Conservation (phyloP, 2,113 vertebrate species). For the Psittacula cyanocephala region DNA sequence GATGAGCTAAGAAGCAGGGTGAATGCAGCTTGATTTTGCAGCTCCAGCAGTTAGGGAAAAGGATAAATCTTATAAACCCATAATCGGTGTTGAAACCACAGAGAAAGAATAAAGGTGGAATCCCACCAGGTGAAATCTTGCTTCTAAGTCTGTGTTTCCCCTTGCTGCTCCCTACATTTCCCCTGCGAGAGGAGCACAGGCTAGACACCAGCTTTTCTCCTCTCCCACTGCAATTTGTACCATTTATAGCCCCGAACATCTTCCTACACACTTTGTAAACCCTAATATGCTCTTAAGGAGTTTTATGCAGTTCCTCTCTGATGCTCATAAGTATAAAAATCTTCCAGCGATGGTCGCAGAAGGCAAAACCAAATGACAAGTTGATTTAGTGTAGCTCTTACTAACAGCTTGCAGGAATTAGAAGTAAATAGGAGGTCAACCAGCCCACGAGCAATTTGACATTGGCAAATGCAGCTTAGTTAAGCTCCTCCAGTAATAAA, state of each 20-base stretch:
- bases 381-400: constrained; percentile 69
- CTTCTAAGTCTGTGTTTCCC: background rate
- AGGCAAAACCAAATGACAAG: constrained; percentile 62
- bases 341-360: background rate
- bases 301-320: constrained; percentile 20
- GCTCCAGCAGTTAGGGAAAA: constrained; percentile 3
- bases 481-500: constrained; percentile 63
- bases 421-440: constrained; percentile 73
- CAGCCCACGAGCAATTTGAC: constrained; percentile 61
- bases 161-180: background rate
- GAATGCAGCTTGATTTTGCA: constrained; percentile 66
- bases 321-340: constrained; percentile 51
- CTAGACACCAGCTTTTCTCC: background rate
- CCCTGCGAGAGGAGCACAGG: background rate
- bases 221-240: background rate
- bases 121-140: background rate
- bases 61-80: background rate
- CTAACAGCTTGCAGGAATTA: constrained; percentile 70
- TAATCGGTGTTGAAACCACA: background rate
- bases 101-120: background rate
- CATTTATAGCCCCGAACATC: background rate
- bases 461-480: constrained; percentile 65
- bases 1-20: constrained; percentile 33
- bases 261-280: background rate
- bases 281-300: background rate